Conservation (phyloP, 2,797 vertebrate genomes). For the Gymnodraco acuticeps region DNA sequence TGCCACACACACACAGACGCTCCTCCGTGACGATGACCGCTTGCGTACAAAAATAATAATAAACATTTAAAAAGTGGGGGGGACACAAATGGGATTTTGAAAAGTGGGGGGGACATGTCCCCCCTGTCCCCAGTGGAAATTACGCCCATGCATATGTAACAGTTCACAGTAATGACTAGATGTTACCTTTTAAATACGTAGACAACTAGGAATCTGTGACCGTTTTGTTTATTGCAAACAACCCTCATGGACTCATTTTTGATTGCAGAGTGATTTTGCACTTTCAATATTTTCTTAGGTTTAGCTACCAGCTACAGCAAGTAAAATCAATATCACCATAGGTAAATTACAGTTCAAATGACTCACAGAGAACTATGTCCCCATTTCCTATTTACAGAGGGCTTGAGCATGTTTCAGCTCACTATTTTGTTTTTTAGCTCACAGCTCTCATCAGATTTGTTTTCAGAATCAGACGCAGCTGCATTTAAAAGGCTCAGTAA, state of each 20-base stretch:
- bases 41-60: too few species aligned
- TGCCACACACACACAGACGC: too few species aligned
- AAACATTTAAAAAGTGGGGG: too few species aligned
- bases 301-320: background rate
- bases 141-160: background rate
- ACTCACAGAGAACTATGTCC: background rate
- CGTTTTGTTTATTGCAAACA: background rate
- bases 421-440: background rate
- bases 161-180: slow-evolving; percentile 7
- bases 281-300: slow-evolving; percentile 3
- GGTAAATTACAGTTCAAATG: too few species aligned
- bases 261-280: slow-evolving; percentile 13
- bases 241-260: background rate
- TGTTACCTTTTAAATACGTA: slow-evolving; percentile 15
- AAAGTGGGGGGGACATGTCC: too few species aligned
- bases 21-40: too few species aligned
- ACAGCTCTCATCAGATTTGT: background rate
- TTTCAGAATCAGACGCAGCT: background rate
- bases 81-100: too few species aligned
- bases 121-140: too few species aligned
- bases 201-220: slow-evolving; percentile 10
- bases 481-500: background rate
- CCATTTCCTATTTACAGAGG: too few species aligned
- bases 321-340: background rate
- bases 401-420: too few species aligned